Conservation (phyloP, 2,888 invertebrate genomes). For the Ophioninae sp. region DNA sequence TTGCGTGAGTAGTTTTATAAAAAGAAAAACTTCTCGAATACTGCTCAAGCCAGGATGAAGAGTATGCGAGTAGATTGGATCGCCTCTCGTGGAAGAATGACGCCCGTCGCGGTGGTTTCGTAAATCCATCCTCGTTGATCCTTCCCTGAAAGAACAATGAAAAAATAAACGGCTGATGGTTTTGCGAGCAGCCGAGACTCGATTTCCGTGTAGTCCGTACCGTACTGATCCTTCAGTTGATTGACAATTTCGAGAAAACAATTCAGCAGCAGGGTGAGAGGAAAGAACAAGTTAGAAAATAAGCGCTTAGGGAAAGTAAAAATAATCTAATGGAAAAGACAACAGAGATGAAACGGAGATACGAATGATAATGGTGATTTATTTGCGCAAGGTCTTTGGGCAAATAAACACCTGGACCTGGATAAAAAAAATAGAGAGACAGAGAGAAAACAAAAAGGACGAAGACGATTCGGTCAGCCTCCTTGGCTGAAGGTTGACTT, state of each 20-base stretch:
- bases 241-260: slow-evolving; percentile 9
- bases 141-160: neutral
- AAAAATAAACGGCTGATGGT: neutral
- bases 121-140: neutral
- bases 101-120: neutral
- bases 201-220: neutral
- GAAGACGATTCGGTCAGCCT: slow-evolving; percentile 25
- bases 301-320: slow-evolving; percentile 69
- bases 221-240: slow-evolving; percentile 8
- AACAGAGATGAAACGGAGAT: slow-evolving; percentile 47
- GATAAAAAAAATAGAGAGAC: slow-evolving; percentile 15
- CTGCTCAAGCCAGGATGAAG: neutral
- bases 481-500: neutral
- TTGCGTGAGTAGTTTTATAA: neutral
- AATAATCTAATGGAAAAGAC: slow-evolving; percentile 76
- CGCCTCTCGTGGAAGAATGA: neutral
- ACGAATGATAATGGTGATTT: too few relatives aligned
- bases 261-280: slow-evolving; percentile 30
- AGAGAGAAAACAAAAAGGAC: slow-evolving; percentile 28
- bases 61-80: neutral
- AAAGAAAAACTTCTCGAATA: neutral
- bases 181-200: neutral
- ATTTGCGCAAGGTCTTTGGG: too few relatives aligned
- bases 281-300: slow-evolving; percentile 43
- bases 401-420: too few relatives aligned